Percentiles rank a stretch among this genome's conserved stretches.
phyloP scores from a whole-genome alignment of 2,113 vertebrate species.

The Lucifuga dentata region DNA sequence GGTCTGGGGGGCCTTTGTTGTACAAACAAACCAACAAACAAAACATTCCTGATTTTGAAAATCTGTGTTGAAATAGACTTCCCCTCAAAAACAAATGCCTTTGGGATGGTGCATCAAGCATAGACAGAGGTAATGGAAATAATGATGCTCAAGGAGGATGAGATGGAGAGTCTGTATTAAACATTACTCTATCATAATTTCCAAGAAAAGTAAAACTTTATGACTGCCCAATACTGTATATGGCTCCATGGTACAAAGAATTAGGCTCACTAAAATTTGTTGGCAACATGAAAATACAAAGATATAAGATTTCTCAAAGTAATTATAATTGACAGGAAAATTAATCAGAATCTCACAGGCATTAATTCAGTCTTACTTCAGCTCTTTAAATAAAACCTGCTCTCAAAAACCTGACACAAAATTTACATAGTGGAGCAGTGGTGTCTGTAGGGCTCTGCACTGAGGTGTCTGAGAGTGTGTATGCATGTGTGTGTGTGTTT shows the following conservation, averaged over 20 bases:
- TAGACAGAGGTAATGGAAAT: background rate
- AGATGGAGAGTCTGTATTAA: too few species aligned
- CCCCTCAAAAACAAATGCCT: background rate
- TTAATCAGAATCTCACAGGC: background rate
- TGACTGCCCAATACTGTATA: too few species aligned
- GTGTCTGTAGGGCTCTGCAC: background rate
- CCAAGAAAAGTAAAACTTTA: too few species aligned
- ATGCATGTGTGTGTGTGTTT: constrained; percentile 7
- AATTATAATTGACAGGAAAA: too few species aligned
- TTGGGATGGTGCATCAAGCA: background rate
- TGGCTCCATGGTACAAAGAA: too few species aligned
- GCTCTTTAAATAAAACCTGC: background rate
- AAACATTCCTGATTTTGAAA: background rate
- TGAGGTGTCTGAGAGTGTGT: constrained; percentile 6
- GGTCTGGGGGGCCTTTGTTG: background rate
- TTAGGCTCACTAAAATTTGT: too few species aligned
- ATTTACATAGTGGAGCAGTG: background rate
- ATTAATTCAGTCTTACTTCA: background rate
- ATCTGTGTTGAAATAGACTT: too few species aligned
- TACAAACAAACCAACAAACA: background rate
- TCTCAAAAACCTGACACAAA: background rate
- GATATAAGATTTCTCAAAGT: too few species aligned
- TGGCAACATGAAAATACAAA: too few species aligned
- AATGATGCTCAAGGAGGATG: too few species aligned
- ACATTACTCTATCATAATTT: too few species aligned